A percentile compares a stretch with the other conserved stretches of the same genome.
Evolutionary conservation across 2,888 invertebrate genomes (phyloP).

Genomic region (Kuschelorhynchus macadamiae): DNA sequence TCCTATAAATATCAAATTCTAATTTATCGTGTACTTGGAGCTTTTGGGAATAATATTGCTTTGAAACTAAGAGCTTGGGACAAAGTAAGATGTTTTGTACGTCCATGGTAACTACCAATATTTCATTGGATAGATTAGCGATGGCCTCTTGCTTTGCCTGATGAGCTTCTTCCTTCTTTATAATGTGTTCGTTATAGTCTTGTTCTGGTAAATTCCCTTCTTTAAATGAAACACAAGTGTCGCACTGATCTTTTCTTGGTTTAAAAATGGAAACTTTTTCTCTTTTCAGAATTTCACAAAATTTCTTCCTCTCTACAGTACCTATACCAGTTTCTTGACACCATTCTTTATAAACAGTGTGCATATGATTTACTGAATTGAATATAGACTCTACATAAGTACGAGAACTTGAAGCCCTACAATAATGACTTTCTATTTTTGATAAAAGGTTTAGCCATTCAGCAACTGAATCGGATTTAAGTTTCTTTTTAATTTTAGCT

Average conservation of each 20-base stretch:
- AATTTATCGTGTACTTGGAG: not conserved
- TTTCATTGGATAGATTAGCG: constrained; percentile 4
- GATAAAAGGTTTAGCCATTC: not conserved
- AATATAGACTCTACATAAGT: not conserved
- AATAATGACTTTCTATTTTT: constrained; percentile 5
- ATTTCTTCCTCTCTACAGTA: constrained; percentile 4
- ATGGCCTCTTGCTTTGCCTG: constrained; percentile 2
- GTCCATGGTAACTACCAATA: constrained; percentile 6
- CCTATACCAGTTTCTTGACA: constrained; percentile 4
- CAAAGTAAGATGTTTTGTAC: constrained; percentile 1
- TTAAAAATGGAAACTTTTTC: constrained; percentile 6
- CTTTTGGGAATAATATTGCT: not conserved
- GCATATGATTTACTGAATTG: constrained; percentile 2
- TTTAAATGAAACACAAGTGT: constrained; percentile 1
- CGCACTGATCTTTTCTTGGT: not conserved
- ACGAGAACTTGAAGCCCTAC: not conserved
- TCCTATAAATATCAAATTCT: no score
- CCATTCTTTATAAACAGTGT: constrained; percentile 5
- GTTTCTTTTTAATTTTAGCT: not conserved
- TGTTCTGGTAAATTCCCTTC: not conserved
- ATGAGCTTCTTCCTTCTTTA: constrained; percentile 1
- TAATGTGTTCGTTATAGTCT: constrained; percentile 4
- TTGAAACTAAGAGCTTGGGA: not conserved
- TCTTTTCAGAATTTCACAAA: constrained; percentile 7
- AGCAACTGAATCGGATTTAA: not conserved